Conservation (phyloP, 2,888 invertebrate genomes). For the Hydroisotoma schaefferi region DNA sequence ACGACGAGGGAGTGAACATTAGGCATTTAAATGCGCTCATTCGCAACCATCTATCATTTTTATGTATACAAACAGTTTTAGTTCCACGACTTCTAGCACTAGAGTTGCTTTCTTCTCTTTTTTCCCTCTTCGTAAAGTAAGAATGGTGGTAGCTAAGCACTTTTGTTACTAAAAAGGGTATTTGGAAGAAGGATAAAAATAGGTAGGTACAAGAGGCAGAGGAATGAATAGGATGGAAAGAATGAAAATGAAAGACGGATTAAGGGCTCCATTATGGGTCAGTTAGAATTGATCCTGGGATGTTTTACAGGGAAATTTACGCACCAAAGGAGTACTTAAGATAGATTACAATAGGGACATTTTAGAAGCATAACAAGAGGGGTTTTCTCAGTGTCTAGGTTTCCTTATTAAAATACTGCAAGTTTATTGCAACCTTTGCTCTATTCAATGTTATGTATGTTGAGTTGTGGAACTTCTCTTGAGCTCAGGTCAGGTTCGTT, state of each 20-base stretch:
- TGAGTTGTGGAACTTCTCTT: too few relatives aligned
- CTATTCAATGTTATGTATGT: too few relatives aligned
- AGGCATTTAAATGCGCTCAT: constrained; percentile 7
- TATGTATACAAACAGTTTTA: constrained; percentile 10
- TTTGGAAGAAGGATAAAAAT: not conserved
- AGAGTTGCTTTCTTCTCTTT: not conserved
- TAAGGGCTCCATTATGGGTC: constrained; percentile 11
- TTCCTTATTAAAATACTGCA: too few relatives aligned
- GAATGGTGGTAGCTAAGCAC: too few relatives aligned
- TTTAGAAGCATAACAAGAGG: too few relatives aligned
- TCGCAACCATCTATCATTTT: constrained; percentile 15
- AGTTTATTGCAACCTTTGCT: too few relatives aligned
- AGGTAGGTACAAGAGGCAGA: not conserved
- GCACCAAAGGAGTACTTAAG: not conserved
- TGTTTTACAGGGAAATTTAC: not conserved
- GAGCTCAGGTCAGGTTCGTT: too few relatives aligned
- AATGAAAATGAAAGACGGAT: not conserved
- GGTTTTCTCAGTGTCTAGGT: too few relatives aligned
- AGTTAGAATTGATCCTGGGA: constrained; percentile 7
- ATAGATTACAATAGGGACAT: too few relatives aligned
- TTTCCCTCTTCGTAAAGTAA: not conserved
- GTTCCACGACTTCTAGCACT: not conserved
- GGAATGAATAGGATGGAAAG: constrained; percentile 6
- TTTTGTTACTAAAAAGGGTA: too few relatives aligned
- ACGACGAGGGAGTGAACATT: constrained; percentile 3